Conservation (phyloP, 2,797 vertebrate species). For the Dromococcyx pavoninus region DNA sequence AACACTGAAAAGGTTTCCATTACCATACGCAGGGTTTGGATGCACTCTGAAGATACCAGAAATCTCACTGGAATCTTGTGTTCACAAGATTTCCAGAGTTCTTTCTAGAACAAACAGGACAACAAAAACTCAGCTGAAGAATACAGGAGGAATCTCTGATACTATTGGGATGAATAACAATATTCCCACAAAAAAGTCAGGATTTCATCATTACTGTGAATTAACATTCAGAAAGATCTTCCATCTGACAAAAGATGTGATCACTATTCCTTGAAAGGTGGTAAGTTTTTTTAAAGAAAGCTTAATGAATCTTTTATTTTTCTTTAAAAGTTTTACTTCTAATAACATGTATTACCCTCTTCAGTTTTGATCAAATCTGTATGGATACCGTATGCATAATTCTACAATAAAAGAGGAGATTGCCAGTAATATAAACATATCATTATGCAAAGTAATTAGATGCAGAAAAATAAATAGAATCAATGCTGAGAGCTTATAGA, state of each 20-base stretch:
- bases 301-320: background rate
- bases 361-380: background rate
- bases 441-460: constrained; percentile 64
- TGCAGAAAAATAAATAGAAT: constrained; percentile 58
- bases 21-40: background rate
- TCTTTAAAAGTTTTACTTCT: background rate
- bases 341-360: background rate
- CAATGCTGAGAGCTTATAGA: constrained; percentile 20
- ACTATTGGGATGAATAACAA: background rate
- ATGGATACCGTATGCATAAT: constrained; percentile 11
- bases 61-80: background rate
- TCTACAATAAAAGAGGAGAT: constrained; percentile 14
- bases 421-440: constrained; percentile 60
- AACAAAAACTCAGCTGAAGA: background rate
- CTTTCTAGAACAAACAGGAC: background rate
- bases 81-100: background rate
- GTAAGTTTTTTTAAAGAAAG: background rate
- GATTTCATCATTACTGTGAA: background rate
- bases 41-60: background rate
- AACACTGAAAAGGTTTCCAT: background rate
- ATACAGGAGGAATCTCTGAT: background rate
- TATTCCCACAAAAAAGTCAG: background rate
- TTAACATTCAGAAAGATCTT: background rate
- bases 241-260: background rate
- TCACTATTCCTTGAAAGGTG: background rate